A percentile compares a stretch with the other conserved stretches of the same genome.
These are phyloP conservation scores for Balearica regulorum DNA, from an alignment of 2,797 vertebrate species.

Conservation along the genomic window DNA sequence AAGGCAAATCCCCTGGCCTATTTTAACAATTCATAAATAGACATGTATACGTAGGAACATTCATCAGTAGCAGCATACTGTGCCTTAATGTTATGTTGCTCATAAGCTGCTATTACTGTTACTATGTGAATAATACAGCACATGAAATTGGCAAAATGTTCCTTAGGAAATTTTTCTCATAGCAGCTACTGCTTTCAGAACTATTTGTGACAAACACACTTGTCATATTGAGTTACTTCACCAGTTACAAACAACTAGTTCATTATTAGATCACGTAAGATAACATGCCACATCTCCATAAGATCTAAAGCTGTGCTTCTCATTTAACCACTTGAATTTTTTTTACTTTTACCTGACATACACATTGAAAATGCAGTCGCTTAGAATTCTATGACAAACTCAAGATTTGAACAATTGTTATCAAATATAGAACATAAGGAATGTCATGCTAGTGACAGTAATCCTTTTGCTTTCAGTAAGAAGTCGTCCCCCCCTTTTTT, in stretches of 20 bases:
- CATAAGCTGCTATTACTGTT: not conserved
- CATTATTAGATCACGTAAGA: not conserved
- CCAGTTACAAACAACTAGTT: not conserved
- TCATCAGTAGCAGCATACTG: not conserved
- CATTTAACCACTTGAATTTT: not conserved
- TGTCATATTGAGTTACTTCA: not conserved
- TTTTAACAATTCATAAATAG: not conserved
- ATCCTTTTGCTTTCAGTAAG: not conserved
- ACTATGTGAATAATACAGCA: not conserved
- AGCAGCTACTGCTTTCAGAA: not conserved
- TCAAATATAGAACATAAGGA: not conserved
- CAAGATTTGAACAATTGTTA: not conserved
- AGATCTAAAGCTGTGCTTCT: not conserved
- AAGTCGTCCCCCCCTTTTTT: rapidly evolving
- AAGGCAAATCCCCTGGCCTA: not conserved
- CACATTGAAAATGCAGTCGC: not conserved
- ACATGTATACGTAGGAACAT: not conserved
- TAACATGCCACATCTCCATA: not conserved
- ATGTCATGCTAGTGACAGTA: not conserved
- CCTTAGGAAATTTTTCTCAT: not conserved
- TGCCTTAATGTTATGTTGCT: not conserved
- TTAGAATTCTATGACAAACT: not conserved
- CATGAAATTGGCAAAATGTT: not conserved
- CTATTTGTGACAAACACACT: not conserved
- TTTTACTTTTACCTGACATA: not conserved